Evolutionary conservation across 2,797 vertebrate genomes (phyloP).

Genomic region (Danio tinwini): DNA sequence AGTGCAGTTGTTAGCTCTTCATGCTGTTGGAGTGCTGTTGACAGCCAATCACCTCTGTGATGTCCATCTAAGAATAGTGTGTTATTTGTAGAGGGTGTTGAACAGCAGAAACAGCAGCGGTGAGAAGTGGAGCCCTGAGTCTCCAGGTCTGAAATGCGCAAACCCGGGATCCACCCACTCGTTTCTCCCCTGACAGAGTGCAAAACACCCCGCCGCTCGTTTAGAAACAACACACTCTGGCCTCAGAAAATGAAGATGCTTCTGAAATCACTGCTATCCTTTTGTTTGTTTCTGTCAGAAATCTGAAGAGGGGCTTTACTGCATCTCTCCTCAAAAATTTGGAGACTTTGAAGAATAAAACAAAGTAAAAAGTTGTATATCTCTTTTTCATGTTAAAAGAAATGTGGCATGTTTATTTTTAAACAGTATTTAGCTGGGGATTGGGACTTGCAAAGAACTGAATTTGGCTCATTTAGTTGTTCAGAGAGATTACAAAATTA

Average conservation of each 20-base stretch:
- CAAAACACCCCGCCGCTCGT: slow-evolving; percentile 47
- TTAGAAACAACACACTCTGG: slow-evolving; percentile 16
- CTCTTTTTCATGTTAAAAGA: not conserved
- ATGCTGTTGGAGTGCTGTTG: slow-evolving; percentile 30
- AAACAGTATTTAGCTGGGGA: no score
- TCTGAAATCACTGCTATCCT: not conserved
- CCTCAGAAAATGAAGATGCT: slow-evolving; percentile 27
- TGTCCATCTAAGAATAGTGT: slow-evolving; percentile 51
- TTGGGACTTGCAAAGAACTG: no score
- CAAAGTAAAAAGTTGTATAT: slow-evolving; percentile 4
- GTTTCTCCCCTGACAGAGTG: slow-evolving; percentile 52
- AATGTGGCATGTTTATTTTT: no score
- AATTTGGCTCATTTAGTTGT: no score
- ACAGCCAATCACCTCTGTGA: slow-evolving; percentile 50
- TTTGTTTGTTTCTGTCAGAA: slow-evolving; percentile 11
- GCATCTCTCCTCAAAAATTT: not conserved
- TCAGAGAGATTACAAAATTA: no score
- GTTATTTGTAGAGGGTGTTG: slow-evolving; percentile 44
- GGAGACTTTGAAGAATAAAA: slow-evolving; percentile 17
- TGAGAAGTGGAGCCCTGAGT: slow-evolving; percentile 43
- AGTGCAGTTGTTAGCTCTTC: slow-evolving; percentile 26
- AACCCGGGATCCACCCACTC: slow-evolving; percentile 51
- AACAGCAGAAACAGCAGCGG: slow-evolving; percentile 43
- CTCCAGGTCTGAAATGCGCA: slow-evolving; percentile 54
- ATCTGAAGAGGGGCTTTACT: slow-evolving; percentile 20